A percentile compares a stretch with the other conserved stretches of the same genome.
These are phyloP conservation scores for Minunthozetes semirufus DNA, from an alignment of 2,888 invertebrate genomes.

Conservation along the genomic window DNA sequence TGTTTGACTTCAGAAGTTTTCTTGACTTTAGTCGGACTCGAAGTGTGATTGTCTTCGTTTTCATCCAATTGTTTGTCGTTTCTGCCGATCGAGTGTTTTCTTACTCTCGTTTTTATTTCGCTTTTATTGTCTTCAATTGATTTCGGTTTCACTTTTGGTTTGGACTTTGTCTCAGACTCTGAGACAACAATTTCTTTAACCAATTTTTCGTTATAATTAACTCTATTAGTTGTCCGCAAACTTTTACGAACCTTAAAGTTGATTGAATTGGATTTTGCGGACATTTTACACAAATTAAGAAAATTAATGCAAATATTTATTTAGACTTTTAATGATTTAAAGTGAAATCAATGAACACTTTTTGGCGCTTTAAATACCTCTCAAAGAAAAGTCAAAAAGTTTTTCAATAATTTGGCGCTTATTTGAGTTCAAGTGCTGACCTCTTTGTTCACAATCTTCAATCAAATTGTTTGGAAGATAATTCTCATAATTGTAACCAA, in stretches of 20 bases:
- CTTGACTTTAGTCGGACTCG: conserved; percentile 9
- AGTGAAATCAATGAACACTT: not conserved
- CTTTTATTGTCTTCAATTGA: not conserved
- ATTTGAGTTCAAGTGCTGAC: not conserved
- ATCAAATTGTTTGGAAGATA: no score
- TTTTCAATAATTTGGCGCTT: conserved; percentile 6
- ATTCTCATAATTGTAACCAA: no score
- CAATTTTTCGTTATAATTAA: conserved; percentile 8
- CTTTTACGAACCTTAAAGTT: not conserved
- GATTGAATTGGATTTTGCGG: not conserved
- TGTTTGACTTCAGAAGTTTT: not conserved
- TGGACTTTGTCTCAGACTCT: not conserved
- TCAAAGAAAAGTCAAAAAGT: not conserved
- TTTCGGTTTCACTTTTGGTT: not conserved
- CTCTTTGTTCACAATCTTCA: no score
- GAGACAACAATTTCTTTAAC: not conserved
- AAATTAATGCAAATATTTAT: not conserved
- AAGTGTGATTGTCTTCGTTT: not conserved
- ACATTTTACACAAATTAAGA: not conserved
- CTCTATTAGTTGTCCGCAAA: not conserved
- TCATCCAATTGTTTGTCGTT: not conserved
- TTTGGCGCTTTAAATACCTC: conserved; percentile 1
- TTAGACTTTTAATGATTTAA: no score
- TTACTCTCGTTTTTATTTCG: not conserved
- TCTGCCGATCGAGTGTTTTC: not conserved